These are phyloP conservation scores for Bubo blakistoni DNA, from an alignment of 2,113 vertebrate genomes.

Conservation along the genomic window DNA sequence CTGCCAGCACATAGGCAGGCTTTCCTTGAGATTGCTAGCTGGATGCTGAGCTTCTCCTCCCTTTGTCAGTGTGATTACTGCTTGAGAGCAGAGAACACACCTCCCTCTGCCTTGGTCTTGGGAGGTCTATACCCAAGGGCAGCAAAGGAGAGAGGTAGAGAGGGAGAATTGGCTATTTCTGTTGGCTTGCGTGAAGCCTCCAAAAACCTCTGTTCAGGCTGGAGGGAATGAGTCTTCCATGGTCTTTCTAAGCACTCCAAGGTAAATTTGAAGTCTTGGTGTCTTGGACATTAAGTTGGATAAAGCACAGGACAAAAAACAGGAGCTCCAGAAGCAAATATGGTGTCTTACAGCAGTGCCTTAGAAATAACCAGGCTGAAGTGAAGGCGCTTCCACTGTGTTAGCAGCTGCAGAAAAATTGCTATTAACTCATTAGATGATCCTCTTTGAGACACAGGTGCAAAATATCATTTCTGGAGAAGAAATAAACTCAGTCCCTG, in stretches of 20 bases:
- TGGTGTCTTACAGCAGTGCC: background rate
- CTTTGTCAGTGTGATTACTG: background rate
- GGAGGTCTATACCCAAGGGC: background rate
- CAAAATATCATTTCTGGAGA: rapidly evolving
- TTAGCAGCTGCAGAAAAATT: background rate
- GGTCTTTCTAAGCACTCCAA: background rate
- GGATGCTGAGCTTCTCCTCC: background rate
- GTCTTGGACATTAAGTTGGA: background rate
- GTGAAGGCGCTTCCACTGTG: background rate
- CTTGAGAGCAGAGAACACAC: background rate
- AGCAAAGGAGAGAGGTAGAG: background rate
- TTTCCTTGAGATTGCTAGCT: background rate
- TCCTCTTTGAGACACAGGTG: background rate
- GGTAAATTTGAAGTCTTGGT: background rate
- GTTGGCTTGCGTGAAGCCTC: background rate
- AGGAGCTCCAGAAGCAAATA: background rate
- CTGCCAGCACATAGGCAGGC: background rate
- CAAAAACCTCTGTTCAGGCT: background rate
- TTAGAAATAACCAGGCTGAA: background rate
- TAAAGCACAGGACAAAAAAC: background rate
- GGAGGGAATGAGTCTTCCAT: background rate
- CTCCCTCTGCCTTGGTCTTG: background rate
- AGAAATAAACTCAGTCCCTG: background rate
- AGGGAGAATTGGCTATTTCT: background rate
- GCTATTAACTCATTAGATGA: background rate